phyloP scores from a whole-genome alignment of 2,113 vertebrate genomes.

The Lynx canadensis region DNA sequence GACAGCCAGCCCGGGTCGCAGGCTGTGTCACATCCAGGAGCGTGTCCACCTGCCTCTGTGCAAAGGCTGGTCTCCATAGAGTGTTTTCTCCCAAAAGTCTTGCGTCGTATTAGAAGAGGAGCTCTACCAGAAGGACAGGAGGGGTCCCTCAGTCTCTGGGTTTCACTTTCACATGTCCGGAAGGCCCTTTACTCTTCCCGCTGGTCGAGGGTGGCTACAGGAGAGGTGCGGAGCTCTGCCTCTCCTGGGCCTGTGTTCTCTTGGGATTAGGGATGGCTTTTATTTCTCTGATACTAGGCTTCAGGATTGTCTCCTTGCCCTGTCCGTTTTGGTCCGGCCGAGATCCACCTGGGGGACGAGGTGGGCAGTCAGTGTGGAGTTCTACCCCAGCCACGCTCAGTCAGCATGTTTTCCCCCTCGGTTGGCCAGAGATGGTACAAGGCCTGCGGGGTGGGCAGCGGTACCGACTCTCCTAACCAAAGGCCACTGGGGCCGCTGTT shows the following conservation, averaged over 20 bases:
- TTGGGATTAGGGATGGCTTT: not conserved
- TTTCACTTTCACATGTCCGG: not conserved
- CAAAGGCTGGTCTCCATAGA: not conserved
- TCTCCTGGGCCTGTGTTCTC: not conserved
- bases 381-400: not conserved
- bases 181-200: not conserved
- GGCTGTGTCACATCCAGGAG: not conserved
- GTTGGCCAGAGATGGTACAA: not conserved
- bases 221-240: too few species aligned
- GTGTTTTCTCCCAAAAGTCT: not conserved
- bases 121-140: not conserved
- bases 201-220: too few species aligned
- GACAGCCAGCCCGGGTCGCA: not conserved
- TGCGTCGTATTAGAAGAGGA: not conserved
- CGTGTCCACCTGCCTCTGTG: not conserved
- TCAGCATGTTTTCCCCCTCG: not conserved
- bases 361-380: not conserved
- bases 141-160: not conserved
- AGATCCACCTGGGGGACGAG: not conserved
- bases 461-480: not conserved
- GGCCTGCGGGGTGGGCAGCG: not conserved
- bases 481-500: not conserved
- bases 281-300: not conserved
- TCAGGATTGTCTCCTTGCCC: not conserved
- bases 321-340: not conserved